Base-by-base conservation (phyloP, 2,797 vertebrate species). In the Mus spretus region DNA sequence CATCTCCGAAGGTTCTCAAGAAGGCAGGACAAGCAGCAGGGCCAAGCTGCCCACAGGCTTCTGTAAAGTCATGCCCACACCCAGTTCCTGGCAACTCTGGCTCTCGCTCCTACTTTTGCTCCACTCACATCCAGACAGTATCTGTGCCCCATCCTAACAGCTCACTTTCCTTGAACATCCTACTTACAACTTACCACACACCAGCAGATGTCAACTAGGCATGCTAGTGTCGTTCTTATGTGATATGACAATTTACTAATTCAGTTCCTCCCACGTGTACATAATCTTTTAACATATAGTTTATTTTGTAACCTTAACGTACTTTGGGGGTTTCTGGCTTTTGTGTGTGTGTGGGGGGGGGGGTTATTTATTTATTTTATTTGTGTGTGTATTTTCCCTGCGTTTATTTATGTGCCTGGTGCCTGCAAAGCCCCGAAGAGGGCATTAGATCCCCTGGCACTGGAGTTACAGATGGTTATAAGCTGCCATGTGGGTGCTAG, bases 21-120 rank as follows among this genome's bases (percentile, higher is more conserved):
- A 94, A 84, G 95, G 40, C 70, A 87, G 95, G 44, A 55, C 55
- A 90, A 88, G 65, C 1, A 20, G 44, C 87, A 95, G 28, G 93
- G 61, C 55, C 31, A 83, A 79, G 75, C 28, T 77, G 59, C 81
- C 63, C 44, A 94, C 28, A 74, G 47, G 13, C 7, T 78, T 59
- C 67, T 40, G 57, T 44, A 50, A 40, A 28, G 13, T 55, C n/a
- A 20, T 55, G 75, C 67, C 92, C 24, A 20, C 6, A 47, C 44
- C 63, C 44, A 8, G 10, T 13, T 4, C 12, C 31, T 53, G 40
- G 37, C 24, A 40, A 26, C 55, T 61, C 80, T 40, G 55, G 20
- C 7, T 40, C 5, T 13, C 22, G 3, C 6, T 19, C 61, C 31
- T 24, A 19, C 44, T 31, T 85, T 53, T n/a, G 63, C 47, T 55